These are phyloP conservation scores for Pempheris klunzingeri DNA, from an alignment of 2,797 vertebrate genomes.

Conservation along the genomic window DNA sequence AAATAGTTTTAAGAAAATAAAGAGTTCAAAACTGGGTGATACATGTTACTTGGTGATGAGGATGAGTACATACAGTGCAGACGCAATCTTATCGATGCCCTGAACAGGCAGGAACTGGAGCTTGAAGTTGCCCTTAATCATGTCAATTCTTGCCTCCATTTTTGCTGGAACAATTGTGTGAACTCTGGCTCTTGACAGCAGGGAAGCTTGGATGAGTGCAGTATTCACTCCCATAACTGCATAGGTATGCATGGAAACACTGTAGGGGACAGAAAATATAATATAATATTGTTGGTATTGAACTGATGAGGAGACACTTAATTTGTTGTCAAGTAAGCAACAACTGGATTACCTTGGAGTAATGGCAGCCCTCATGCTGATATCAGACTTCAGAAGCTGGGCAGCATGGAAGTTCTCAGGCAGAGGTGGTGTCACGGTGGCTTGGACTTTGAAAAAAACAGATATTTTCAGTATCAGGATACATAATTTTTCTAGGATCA, in stretches of 20 bases:
- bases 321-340: not conserved
- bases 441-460: conserved; percentile 75
- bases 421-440: conserved; percentile 81
- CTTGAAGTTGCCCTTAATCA: conserved; percentile 85
- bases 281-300: too few relatives aligned
- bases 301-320: not conserved
- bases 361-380: conserved; percentile 79
- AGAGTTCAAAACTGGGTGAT: not conserved
- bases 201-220: conserved; percentile 82
- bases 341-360: conserved; percentile 80
- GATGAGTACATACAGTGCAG: conserved; percentile 75
- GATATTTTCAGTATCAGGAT: not conserved
- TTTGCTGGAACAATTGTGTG: conserved; percentile 80
- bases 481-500: not conserved
- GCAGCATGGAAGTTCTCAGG: conserved; percentile 72
- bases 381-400: conserved; percentile 85
- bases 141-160: conserved; percentile 77
- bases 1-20: not conserved
- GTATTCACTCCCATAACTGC: conserved; percentile 88
- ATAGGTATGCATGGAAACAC: conserved; percentile 85
- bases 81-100: conserved; percentile 78
- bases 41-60: not conserved
- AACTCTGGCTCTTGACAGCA: conserved; percentile 81
- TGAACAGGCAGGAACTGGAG: conserved; percentile 82
- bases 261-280: conserved; percentile 70